Percentiles rank a stretch among this genome's conserved stretches.
Conservation (phyloP, 2,113 vertebrate genomes). For the Rutilus rutilus region DNA sequence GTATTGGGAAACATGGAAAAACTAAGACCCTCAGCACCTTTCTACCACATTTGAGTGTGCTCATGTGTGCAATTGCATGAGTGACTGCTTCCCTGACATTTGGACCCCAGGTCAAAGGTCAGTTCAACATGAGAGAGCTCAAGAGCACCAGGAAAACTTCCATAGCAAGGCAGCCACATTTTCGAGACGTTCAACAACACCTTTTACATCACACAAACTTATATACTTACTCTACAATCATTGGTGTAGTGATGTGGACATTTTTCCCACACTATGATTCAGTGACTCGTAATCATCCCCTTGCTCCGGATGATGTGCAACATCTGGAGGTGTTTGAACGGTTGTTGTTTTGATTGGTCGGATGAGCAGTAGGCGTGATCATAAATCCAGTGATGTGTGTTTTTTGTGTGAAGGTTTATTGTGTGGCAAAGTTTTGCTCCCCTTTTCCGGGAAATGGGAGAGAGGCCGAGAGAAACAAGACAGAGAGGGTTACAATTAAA, state of each 20-base stretch:
- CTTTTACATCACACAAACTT: neutral
- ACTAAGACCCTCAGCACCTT: neutral
- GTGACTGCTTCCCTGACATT: conserved; percentile 14
- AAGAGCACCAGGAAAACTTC: neutral
- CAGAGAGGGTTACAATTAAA: neutral
- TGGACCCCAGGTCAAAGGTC: conserved; percentile 1
- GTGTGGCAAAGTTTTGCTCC: conserved; percentile 28
- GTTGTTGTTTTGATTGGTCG: conserved; percentile 58
- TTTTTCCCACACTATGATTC: conserved; percentile 30
- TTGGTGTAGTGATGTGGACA: neutral
- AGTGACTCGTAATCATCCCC: neutral
- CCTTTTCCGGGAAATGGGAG: conserved; percentile 26
- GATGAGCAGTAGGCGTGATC: conserved; percentile 50
- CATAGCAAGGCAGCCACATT: neutral
- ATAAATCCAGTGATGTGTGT: conserved; percentile 53
- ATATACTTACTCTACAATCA: neutral
- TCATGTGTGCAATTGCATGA: neutral
- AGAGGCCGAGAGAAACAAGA: neutral
- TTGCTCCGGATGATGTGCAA: conserved; percentile 48
- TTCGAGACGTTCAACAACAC: neutral
- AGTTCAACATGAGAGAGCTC: neutral
- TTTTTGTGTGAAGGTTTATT: conserved; percentile 32
- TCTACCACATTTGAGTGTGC: neutral
- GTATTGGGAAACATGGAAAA: neutral
- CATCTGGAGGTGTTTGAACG: conserved; percentile 73